Conservation (phyloP, 2,113 vertebrate genomes). For the Hippocampus mohnikei region DNA sequence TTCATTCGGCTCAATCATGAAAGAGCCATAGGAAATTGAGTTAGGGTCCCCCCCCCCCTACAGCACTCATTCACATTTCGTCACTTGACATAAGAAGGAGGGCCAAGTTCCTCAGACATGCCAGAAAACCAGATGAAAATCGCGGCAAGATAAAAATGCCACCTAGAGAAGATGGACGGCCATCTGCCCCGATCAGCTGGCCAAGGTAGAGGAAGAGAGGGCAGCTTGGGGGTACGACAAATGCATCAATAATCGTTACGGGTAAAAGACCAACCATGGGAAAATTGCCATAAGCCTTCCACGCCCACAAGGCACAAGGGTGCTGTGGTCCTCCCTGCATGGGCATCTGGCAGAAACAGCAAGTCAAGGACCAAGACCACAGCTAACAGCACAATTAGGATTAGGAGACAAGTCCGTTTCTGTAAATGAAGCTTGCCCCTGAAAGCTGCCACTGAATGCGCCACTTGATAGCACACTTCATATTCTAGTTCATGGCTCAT, state of each 20-base stretch:
- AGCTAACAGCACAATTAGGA: not conserved
- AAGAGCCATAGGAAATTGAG: not conserved
- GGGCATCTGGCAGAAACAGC: not conserved
- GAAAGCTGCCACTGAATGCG: not conserved
- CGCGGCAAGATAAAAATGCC: not conserved
- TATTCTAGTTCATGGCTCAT: slow-evolving; percentile 37
- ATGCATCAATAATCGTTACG: not conserved
- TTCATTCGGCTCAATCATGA: not conserved
- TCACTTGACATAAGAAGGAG: not conserved
- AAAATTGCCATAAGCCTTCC: not conserved
- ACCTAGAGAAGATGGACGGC: not conserved
- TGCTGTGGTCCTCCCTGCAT: not conserved
- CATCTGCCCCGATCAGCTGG: not conserved
- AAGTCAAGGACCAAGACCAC: not conserved
- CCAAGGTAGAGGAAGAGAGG: not conserved
- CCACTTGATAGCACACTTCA: slow-evolving; percentile 8
- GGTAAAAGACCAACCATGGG: not conserved
- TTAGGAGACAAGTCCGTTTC: not conserved
- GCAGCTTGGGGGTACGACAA: not conserved
- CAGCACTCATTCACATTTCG: not conserved
- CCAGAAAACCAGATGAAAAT: not conserved
- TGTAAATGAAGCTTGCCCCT: not conserved
- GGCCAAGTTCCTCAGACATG: not conserved
- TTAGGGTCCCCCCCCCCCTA: not conserved
- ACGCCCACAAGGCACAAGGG: not conserved